Conservation (phyloP, 2,113 vertebrate species). For the Erythrolamprus reginae region DNA sequence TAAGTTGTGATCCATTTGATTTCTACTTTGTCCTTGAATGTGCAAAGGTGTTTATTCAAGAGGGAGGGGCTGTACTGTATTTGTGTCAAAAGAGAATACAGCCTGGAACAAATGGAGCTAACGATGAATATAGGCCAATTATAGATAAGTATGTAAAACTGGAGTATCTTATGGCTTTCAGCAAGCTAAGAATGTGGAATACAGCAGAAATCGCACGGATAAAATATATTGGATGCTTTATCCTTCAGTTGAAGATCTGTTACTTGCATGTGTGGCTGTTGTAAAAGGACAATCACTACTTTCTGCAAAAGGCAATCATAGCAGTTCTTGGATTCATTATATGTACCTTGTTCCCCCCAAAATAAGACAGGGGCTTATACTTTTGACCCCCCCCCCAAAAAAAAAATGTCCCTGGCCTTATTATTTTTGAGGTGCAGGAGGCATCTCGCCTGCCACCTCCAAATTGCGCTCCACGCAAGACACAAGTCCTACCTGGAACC, state of each 20-base stretch:
- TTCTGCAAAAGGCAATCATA: not conserved
- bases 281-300: not conserved
- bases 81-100: constrained; percentile 40
- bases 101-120: constrained; percentile 58
- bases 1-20: constrained; percentile 67
- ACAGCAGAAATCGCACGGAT: constrained; percentile 12
- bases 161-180: constrained; percentile 40
- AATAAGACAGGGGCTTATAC: no score
- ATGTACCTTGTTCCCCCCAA: no score
- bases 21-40: constrained; percentile 73
- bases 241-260: not conserved
- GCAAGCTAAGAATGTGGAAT: constrained; percentile 32
- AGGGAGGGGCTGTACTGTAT: constrained; percentile 48
- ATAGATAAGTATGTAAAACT: constrained; percentile 36
- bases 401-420: no score
- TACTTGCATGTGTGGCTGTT: not conserved
- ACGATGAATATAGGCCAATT: constrained; percentile 66
- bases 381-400: no score
- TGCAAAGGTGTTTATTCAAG: constrained; percentile 62
- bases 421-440: no score
- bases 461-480: no score
- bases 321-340: not conserved
- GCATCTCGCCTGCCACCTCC: no score
- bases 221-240: not conserved
- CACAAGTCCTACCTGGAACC: no score